Conservation (phyloP, 1,140 invertebrate species). For the Drosophila triauraria region DNA sequence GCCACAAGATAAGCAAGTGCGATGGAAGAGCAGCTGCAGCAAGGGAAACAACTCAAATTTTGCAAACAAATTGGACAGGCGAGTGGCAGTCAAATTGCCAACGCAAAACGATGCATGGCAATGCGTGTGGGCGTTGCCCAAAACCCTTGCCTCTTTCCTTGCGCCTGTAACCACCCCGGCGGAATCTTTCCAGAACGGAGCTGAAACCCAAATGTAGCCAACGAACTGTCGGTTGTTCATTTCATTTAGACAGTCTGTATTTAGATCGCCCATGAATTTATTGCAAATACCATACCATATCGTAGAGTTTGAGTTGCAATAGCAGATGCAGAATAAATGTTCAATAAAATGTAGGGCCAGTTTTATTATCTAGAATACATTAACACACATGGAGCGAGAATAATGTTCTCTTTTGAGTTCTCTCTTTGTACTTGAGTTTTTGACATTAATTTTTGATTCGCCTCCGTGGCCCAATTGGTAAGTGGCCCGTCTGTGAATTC, state of each 20-base stretch:
- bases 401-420: no score
- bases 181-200: background rate
- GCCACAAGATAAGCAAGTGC: background rate
- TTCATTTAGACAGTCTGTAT: slow-evolving; percentile 26
- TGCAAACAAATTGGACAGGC: slow-evolving; percentile 49
- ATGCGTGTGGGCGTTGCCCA: slow-evolving; percentile 20
- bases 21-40: slow-evolving; percentile 1
- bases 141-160: background rate
- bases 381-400: no score
- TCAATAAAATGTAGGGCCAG: no score
- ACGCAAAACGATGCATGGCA: slow-evolving; percentile 15
- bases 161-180: background rate
- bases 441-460: no score
- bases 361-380: no score
- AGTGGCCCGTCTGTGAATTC: no score
- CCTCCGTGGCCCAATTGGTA: no score
- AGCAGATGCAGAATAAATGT: slow-evolving; percentile 1
- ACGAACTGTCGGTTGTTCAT: slow-evolving; percentile 30
- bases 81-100: slow-evolving; percentile 35
- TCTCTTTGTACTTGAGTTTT: no score
- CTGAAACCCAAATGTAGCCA: slow-evolving; percentile 7
- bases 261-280: slow-evolving; percentile 13
- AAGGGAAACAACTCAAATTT: slow-evolving; percentile 20
- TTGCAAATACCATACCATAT: background rate
- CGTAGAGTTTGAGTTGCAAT: slow-evolving; percentile 7